phyloP scores from a whole-genome alignment of 1,140 invertebrate genomes.

The Amyelois transitella region DNA sequence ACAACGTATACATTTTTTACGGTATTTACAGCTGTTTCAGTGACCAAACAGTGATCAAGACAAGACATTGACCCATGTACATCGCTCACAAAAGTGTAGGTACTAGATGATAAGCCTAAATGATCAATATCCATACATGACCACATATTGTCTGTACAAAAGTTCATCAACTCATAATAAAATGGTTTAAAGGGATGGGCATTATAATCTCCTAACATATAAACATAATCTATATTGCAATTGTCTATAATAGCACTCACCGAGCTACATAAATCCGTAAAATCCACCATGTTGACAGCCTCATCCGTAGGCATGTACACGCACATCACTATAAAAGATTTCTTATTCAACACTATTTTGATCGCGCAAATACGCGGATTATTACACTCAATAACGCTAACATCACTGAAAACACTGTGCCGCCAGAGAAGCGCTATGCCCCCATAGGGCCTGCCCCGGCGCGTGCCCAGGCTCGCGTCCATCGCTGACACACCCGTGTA shows the following conservation, averaged over 20 bases:
- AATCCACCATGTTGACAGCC: background rate
- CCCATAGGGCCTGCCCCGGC: slow-evolving; percentile 1
- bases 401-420: background rate
- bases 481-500: slow-evolving; percentile 3
- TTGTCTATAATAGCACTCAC: background rate
- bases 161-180: slow-evolving; percentile 1
- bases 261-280: background rate
- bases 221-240: background rate
- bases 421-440: slow-evolving; percentile 5
- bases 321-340: background rate
- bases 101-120: background rate
- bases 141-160: background rate
- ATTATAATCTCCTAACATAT: slow-evolving; percentile 6
- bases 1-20: background rate
- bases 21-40: no score
- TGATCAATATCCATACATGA: background rate
- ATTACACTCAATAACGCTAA: background rate
- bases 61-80: background rate
- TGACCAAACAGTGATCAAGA: slow-evolving; percentile 1
- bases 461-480: background rate
- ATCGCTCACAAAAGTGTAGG: slow-evolving; percentile 4
- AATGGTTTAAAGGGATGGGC: background rate
- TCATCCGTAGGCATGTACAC: slow-evolving; percentile 2
- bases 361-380: slow-evolving; percentile 4
- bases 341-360: background rate